Evolutionary conservation across 2,797 vertebrate genomes (phyloP).

Genomic region (Gallinago nigripennis): DNA sequence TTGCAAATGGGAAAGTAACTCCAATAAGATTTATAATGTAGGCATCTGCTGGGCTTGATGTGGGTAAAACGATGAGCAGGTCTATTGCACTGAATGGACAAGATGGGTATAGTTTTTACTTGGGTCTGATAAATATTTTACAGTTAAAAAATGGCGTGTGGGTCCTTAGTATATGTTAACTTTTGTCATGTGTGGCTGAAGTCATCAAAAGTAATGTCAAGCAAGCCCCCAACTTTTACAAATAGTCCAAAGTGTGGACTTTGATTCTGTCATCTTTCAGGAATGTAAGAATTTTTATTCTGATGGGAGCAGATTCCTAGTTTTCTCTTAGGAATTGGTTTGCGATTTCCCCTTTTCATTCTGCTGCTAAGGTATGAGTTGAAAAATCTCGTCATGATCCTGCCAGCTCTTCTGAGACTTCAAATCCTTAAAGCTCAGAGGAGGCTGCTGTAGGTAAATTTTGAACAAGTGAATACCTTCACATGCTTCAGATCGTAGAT

Average conservation of each 20-base stretch:
- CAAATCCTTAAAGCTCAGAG: background rate
- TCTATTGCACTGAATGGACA: background rate
- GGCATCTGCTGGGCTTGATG: background rate
- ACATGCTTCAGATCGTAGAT: background rate
- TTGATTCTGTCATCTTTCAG: background rate
- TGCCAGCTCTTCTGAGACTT: background rate
- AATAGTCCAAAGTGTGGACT: background rate
- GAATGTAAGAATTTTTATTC: background rate
- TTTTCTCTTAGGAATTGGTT: background rate
- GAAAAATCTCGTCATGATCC: background rate
- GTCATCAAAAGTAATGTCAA: background rate
- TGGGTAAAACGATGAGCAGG: background rate
- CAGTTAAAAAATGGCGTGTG: background rate
- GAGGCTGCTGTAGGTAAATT: background rate
- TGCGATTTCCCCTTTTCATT: background rate
- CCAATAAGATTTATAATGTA: background rate
- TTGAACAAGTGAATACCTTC: background rate
- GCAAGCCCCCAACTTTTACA: background rate
- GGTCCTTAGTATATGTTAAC: background rate
- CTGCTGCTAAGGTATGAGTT: background rate
- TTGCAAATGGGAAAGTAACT: background rate
- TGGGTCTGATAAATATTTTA: background rate
- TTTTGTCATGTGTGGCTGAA: fast-evolving
- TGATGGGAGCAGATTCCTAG: background rate
- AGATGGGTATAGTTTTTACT: background rate